Base-by-base conservation (phyloP, 2,888 invertebrate species). In the Sphaerophoria rueppellii region DNA sequence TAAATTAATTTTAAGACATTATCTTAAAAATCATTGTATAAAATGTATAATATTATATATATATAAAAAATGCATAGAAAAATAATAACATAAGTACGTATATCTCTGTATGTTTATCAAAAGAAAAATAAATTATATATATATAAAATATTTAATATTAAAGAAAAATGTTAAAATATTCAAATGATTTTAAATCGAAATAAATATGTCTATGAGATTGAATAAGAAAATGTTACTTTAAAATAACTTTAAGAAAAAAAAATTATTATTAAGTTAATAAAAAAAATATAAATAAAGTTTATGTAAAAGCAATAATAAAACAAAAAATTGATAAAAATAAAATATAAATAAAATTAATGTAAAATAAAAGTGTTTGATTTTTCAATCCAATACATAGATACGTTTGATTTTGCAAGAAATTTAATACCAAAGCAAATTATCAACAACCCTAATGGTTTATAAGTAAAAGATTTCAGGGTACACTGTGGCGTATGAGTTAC, bases 301-400 rank as follows among this genome's bases (percentile, higher is more conserved):
- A 85, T 85, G 85, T 85, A 81, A 81, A 80, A 81, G 81, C 85
- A 85, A 85, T 85, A 81, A 78, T 69, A 48, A 76, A 73, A 67
- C 6, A 43, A 40, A 65, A 54, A 40, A 67, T 52, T 12, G 40
- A 6, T 50, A 40, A 54, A 67, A 81, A 85, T 75, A 37, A 69
- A 76, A 69, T 76, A 85, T 79, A 79, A 85, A 77, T 63, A 73
- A 76, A 50, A 85, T 85, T 63, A 72, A 85, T 81, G 81, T 80
- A 76, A 35, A 60, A 12, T 14, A 24, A 24, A 24, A 24, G 24
- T 2, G 6, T 5, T n/a, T 34, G 46, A 57, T 58, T 58, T 67
- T 34, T 11, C 43, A 14, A 35, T 54, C 3, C 24, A 2, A 24
- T 2, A 24, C 24, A 24, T 24, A 2, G 1, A 24, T 24, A 24